Percentiles rank a stretch among this genome's conserved stretches.
phyloP scores from a whole-genome alignment of 1,140 invertebrate species.

The Rhagoletis pomonella region DNA sequence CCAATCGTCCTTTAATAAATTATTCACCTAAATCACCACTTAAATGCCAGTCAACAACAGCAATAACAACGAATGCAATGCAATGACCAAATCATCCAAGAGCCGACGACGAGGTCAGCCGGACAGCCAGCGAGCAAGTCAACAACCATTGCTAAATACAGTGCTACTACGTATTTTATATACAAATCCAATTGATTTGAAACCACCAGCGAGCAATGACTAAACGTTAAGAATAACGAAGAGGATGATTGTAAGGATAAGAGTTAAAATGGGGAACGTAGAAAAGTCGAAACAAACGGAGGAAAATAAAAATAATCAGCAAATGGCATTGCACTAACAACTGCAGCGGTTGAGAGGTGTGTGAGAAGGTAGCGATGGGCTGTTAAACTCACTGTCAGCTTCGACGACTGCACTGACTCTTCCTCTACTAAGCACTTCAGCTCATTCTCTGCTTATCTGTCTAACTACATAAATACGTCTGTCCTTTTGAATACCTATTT shows the following conservation, averaged over 20 bases:
- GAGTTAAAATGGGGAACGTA: neutral
- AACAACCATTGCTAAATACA: no score
- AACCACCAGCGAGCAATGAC: neutral
- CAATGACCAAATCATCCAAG: constrained; percentile 38
- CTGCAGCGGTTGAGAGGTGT: neutral
- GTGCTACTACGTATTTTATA: neutral
- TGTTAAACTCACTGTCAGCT: neutral
- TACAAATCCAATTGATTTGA: constrained; percentile 18
- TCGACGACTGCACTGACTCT: neutral
- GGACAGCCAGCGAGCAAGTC: neutral
- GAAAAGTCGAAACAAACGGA: neutral
- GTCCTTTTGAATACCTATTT: constrained; percentile 8
- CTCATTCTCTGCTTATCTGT: constrained; percentile 17
- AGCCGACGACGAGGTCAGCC: constrained; percentile 34
- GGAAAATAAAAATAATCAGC: neutral
- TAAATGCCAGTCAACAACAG: constrained; percentile 34
- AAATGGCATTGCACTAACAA: neutral
- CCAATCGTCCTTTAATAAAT: constrained; percentile 52
- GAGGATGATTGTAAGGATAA: neutral
- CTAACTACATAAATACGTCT: neutral
- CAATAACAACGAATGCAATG: constrained; percentile 18
- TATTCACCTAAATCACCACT: constrained; percentile 52
- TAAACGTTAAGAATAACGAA: neutral
- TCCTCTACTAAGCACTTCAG: neutral
- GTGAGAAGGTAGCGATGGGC: neutral